Percentiles rank a stretch among this genome's conserved stretches.
Evolutionary conservation across 2,113 vertebrate genomes (phyloP).

Genomic region (Scolopax mira): DNA sequence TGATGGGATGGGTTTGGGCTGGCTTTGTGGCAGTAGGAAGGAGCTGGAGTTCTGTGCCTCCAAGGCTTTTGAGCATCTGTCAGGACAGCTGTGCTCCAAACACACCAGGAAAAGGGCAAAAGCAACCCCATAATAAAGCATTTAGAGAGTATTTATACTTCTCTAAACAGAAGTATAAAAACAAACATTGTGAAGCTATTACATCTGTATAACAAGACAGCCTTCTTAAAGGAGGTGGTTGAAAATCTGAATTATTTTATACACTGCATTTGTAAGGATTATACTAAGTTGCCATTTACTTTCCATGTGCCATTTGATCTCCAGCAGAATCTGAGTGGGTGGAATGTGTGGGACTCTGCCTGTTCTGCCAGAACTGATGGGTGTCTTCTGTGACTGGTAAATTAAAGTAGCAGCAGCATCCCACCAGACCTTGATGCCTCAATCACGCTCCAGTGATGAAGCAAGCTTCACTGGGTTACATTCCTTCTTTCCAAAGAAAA

Average conservation of each 20-base stretch:
- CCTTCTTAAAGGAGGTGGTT: neutral
- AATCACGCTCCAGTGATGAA: neutral
- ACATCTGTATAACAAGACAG: neutral
- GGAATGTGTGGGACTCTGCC: neutral
- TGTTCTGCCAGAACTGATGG: neutral
- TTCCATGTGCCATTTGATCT: neutral
- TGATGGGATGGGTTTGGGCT: neutral
- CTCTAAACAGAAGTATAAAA: too few species aligned
- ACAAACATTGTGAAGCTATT: neutral
- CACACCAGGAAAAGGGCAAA: neutral
- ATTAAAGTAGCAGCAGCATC: neutral
- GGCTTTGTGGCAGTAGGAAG: neutral
- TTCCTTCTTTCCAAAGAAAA: neutral
- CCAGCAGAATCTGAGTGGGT: neutral
- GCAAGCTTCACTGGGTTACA: neutral
- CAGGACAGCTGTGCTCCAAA: neutral
- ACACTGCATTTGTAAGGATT: neutral
- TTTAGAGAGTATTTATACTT: neutral
- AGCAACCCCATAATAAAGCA: neutral
- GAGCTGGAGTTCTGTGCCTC: neutral
- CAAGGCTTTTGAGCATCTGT: neutral
- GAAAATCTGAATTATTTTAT: neutral
- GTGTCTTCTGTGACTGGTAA: neutral
- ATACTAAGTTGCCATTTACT: neutral
- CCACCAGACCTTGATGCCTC: neutral